Evolutionary conservation across 2,113 vertebrate genomes (phyloP).

Genomic region (Psilopsiagon aymara): DNA sequence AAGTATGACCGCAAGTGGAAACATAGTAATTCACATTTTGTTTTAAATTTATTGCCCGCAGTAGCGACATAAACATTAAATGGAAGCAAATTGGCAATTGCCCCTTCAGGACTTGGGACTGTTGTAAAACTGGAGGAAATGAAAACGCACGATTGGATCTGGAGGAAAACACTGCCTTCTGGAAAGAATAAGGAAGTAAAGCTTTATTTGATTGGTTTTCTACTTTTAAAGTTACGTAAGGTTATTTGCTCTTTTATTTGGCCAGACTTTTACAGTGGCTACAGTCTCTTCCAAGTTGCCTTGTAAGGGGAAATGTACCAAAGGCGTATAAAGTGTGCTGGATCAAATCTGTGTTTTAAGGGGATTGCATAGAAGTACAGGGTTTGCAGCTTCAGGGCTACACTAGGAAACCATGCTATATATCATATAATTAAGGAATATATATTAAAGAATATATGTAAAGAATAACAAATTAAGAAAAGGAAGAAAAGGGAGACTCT

Average conservation of each 20-base stretch:
- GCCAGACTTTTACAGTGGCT: neutral
- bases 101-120: neutral
- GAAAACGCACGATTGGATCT: neutral
- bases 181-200: neutral
- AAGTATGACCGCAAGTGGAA: slow-evolving; percentile 2
- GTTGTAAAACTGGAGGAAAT: neutral
- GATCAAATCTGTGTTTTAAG: neutral
- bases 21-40: neutral
- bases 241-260: slow-evolving; percentile 1
- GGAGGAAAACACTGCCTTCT: neutral
- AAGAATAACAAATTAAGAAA: neutral
- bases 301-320: neutral
- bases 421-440: neutral
- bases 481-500: neutral
- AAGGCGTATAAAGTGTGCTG: neutral
- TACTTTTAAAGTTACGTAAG: neutral
- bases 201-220: neutral
- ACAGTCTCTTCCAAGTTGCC: neutral
- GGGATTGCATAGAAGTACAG: neutral
- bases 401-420: neutral
- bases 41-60: neutral
- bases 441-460: neutral
- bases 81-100: neutral
- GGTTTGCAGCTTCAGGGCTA: neutral
- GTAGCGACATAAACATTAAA: neutral